Base-by-base conservation (phyloP, 2,888 invertebrate genomes). In the Phortica okadai region DNA sequence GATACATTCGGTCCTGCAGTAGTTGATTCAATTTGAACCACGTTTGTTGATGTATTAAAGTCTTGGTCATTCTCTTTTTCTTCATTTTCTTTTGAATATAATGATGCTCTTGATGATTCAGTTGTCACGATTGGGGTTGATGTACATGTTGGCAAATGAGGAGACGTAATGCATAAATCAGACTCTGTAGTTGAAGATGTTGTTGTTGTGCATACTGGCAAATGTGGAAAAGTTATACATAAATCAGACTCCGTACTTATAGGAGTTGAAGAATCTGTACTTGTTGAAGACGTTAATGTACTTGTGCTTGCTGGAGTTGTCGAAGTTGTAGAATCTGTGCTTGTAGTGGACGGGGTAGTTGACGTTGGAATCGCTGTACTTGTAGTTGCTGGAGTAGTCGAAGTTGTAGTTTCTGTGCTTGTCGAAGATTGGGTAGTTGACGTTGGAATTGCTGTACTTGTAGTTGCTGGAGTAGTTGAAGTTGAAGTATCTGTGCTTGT, bases 341-440 rank as follows among this genome's bases (percentile, higher is more conserved):
- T 11, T 59, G 21, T 59, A 1, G 16, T 2, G 1, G 72, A 58
- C 45, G 69, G 8, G 3, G 59, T 59, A 0, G 59, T 16, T 59
- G 59, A 21, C 59, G 7, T 6, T 8, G 6, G 6, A 50, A 50
- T 50, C 1, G 14, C 14, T 2, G 8, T 50, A 14, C 50, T 11
- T 50, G 14, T 50, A 50, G 8, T 50, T 16, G 59, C n/a, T 8
- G 7, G 25, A n/a, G 59, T 59, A 7, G 6, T 59, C n/a, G 59
- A 21, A 8, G 59, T 59, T 16, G 25, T 8, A 11, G 50, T 11
- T 2, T 33, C 33, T 5, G 33, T 33, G 33, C 50, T 50, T 50
- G 50, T 70, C 8, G 75, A 67, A 0, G 78, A 73, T 45, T 62
- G 72, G 0, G 66, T 69, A 64, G 50, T 10, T 5, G 42, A 25